A percentile compares a stretch with the other conserved stretches of the same genome.
Conservation (phyloP, 2,797 vertebrate genomes). For the Acridotheres tristis region DNA sequence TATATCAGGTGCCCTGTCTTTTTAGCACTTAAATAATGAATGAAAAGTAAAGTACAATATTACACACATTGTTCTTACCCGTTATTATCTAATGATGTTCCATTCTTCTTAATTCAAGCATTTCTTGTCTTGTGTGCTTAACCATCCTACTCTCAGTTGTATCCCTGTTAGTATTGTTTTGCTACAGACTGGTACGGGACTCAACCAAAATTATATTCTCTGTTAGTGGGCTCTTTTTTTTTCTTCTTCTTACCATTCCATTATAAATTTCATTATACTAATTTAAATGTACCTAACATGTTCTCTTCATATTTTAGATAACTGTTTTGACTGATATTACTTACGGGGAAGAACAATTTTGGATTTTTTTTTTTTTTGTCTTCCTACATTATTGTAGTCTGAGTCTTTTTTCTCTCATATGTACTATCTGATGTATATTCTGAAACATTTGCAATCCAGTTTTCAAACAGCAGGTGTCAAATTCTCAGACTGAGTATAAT, state of each 20-base stretch:
- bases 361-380: background rate
- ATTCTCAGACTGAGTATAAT: slow-evolving; percentile 52
- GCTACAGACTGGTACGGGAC: background rate
- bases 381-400: background rate
- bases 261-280: background rate
- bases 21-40: background rate
- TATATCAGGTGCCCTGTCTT: background rate
- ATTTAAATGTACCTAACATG: background rate
- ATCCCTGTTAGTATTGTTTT: background rate
- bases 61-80: slow-evolving; percentile 7
- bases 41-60: slow-evolving; percentile 1
- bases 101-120: background rate
- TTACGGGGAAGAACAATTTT: background rate
- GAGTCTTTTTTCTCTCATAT: background rate
- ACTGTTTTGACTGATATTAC: slow-evolving; percentile 1
- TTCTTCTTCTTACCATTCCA: background rate
- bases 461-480: slow-evolving; percentile 61
- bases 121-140: background rate
- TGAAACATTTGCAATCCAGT: slow-evolving; percentile 51
- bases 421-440: slow-evolving; percentile 25
- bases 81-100: background rate
- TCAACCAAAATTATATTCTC: background rate
- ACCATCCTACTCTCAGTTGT: background rate
- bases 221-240: background rate
- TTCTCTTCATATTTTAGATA: background rate